Evolutionary conservation across 2,113 vertebrate genomes (phyloP).

Genomic region (Onychorhynchus coronatus): DNA sequence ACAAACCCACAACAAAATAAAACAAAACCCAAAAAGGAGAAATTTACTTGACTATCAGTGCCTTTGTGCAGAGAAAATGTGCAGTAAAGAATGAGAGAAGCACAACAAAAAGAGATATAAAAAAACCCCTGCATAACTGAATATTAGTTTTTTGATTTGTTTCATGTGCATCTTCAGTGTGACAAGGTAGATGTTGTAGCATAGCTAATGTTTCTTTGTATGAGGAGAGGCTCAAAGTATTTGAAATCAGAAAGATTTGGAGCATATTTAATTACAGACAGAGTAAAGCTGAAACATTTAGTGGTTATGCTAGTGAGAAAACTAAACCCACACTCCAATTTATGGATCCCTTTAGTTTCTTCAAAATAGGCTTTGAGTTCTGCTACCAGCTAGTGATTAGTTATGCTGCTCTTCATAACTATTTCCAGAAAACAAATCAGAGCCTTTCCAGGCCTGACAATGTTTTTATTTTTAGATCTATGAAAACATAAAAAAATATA

Average conservation of each 20-base stretch:
- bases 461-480: background rate
- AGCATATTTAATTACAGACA: background rate
- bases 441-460: background rate
- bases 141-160: background rate
- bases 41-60: background rate
- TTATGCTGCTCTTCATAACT: background rate
- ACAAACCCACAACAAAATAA: background rate
- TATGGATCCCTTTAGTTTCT: background rate
- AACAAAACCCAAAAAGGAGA: background rate
- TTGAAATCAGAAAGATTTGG: background rate
- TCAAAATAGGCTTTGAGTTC: background rate
- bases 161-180: background rate
- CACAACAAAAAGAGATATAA: background rate
- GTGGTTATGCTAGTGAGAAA: background rate
- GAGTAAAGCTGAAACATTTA: background rate
- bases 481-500: background rate
- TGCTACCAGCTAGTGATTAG: background rate
- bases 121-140: background rate
- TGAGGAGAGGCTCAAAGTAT: background rate
- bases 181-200: background rate
- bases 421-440: background rate
- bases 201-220: background rate
- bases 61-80: background rate
- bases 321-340: background rate
- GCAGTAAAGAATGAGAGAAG: conserved; percentile 4